These are phyloP conservation scores for Perizoma flavofasciatum DNA, from an alignment of 2,888 invertebrate species.

Conservation along the genomic window DNA sequence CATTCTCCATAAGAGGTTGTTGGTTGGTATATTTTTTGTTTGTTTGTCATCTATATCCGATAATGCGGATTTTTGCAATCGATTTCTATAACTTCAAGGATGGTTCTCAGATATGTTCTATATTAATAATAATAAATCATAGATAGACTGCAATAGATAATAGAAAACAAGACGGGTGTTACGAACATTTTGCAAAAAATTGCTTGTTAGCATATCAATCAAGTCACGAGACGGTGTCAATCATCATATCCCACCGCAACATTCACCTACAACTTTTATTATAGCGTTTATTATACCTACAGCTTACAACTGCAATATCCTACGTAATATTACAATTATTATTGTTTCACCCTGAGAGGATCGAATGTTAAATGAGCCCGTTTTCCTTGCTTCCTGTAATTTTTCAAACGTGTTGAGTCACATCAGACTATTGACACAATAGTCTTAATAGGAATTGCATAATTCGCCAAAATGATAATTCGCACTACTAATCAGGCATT, in stretches of 20 bases:
- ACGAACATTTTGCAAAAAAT: too few species aligned
- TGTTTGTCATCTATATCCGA: too few species aligned
- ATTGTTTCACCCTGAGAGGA: slow-evolving; percentile 11
- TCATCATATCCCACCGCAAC: slow-evolving; percentile 1
- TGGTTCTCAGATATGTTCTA: too few species aligned
- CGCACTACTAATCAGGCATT: slow-evolving; percentile 36
- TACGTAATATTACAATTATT: slow-evolving; percentile 4
- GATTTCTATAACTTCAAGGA: too few species aligned
- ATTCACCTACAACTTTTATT: too few species aligned
- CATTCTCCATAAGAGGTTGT: too few species aligned
- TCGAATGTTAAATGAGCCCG: slow-evolving; percentile 5
- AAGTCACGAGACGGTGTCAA: slow-evolving; percentile 4
- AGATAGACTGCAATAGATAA: too few species aligned
- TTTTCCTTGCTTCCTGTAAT: neutral
- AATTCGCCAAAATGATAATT: neutral
- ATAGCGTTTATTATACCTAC: slow-evolving; percentile 1
- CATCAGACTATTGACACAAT: neutral
- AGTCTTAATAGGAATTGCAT: slow-evolving; percentile 1
- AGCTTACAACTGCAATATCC: slow-evolving; percentile 7
- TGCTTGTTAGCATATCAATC: neutral
- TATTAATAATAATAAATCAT: too few species aligned
- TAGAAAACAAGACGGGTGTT: too few species aligned
- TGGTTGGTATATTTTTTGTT: too few species aligned
- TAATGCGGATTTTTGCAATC: too few species aligned
- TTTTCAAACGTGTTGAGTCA: neutral